Percentiles rank a stretch among this genome's conserved stretches.
phyloP scores from a whole-genome alignment of 2,888 invertebrate species.

The Shargacucullia verbasci region DNA sequence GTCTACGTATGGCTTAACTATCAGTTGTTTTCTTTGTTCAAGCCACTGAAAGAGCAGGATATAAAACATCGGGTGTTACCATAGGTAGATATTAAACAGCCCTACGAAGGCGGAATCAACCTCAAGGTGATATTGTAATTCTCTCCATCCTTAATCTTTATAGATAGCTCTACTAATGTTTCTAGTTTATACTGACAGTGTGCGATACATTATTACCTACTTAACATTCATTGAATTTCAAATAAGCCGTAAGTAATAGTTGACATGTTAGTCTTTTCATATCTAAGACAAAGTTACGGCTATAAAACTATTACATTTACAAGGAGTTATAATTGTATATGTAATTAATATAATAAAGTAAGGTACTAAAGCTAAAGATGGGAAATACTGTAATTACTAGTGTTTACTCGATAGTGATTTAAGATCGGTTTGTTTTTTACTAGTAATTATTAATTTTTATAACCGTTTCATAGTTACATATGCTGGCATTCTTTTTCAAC shows the following conservation, averaged over 20 bases:
- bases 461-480: too few species aligned
- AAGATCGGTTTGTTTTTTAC: too few species aligned
- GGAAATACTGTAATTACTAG: constrained; percentile 16
- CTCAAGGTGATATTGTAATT: constrained; percentile 30
- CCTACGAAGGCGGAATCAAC: constrained; percentile 14
- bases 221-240: constrained; percentile 44
- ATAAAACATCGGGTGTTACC: too few species aligned
- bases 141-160: constrained; percentile 3
- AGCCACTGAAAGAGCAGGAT: background rate
- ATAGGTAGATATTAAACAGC: background rate
- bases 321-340: constrained; percentile 11
- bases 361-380: constrained; percentile 13
- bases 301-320: constrained; percentile 14
- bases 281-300: constrained; percentile 4
- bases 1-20: background rate
- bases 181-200: constrained; percentile 10
- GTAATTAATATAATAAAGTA: constrained; percentile 18
- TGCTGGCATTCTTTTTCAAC: too few species aligned
- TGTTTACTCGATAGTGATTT: constrained; percentile 9
- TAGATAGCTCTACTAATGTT: background rate
- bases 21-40: too few species aligned
- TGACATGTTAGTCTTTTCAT: constrained; percentile 19
- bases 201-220: constrained; percentile 23
- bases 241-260: constrained; percentile 36
- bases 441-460: too few species aligned